These are phyloP conservation scores for Calcarius lapponicus DNA, from an alignment of 2,797 vertebrate species.

Conservation along the genomic window DNA sequence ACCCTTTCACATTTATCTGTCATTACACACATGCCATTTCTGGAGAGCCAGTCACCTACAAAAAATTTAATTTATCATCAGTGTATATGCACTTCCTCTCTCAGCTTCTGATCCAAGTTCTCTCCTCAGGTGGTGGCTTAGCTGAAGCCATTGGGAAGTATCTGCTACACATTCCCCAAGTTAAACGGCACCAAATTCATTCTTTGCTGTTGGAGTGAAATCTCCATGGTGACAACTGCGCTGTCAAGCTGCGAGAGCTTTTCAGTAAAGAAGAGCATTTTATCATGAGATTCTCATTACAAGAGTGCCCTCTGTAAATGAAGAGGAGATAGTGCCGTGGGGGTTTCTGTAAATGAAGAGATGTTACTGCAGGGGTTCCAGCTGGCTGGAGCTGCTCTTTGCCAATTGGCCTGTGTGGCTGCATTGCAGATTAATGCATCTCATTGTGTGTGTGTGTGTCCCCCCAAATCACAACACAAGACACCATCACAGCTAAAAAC, in stretches of 20 bases:
- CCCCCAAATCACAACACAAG: background rate
- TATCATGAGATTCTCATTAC: constrained; percentile 64
- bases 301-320: constrained; percentile 73
- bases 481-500: background rate
- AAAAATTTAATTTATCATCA: constrained; percentile 31
- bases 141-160: constrained; percentile 61
- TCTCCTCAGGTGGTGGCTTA: constrained; percentile 46
- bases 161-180: constrained; percentile 63
- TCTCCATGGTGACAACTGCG: constrained; percentile 77
- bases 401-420: background rate
- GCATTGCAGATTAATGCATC: background rate
- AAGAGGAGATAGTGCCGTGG: background rate
- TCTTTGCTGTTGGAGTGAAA: constrained; percentile 51
- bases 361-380: background rate
- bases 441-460: background rate
- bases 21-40: background rate
- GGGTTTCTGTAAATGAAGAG: constrained; percentile 37
- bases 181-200: constrained; percentile 8
- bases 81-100: constrained; percentile 64
- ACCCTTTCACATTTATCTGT: constrained; percentile 50
- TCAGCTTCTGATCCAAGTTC: constrained; percentile 44
- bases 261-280: constrained; percentile 20
- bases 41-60: background rate
- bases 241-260: constrained; percentile 49
- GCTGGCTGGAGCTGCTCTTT: background rate